A percentile compares a stretch with the other conserved stretches of the same genome.
phyloP scores from a whole-genome alignment of 2,797 vertebrate species.

The Tokudaia tokunoshimensis region DNA sequence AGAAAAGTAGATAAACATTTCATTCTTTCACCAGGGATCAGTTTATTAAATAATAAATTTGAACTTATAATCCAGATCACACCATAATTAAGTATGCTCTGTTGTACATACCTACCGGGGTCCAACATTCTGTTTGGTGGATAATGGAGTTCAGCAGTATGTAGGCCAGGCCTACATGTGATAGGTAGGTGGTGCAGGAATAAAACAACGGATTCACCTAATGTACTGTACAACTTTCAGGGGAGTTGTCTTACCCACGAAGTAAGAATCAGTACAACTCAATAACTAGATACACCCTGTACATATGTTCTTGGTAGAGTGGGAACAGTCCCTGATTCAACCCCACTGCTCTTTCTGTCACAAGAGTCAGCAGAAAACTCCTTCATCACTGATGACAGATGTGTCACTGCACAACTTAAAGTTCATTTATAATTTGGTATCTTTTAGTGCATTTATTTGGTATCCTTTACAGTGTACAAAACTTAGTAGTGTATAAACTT shows the following conservation, averaged over 20 bases:
- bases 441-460: neutral
- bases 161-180: slow-evolving; percentile 72
- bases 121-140: slow-evolving; percentile 80
- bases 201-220: neutral
- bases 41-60: neutral
- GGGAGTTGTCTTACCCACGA: neutral
- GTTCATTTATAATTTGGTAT: neutral
- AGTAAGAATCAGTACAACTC: neutral
- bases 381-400: neutral
- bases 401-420: neutral
- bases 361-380: neutral
- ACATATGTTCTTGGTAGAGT: neutral
- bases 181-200: neutral
- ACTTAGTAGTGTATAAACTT: neutral
- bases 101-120: neutral
- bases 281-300: neutral
- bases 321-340: neutral
- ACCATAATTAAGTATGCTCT: neutral
- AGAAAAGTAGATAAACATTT: neutral
- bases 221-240: neutral
- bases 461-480: neutral
- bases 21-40: neutral
- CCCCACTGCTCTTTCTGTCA: neutral
- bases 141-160: slow-evolving; percentile 79
- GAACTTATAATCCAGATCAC: neutral